phyloP scores from a whole-genome alignment of 2,888 invertebrate species.

The Torymus auratus region DNA sequence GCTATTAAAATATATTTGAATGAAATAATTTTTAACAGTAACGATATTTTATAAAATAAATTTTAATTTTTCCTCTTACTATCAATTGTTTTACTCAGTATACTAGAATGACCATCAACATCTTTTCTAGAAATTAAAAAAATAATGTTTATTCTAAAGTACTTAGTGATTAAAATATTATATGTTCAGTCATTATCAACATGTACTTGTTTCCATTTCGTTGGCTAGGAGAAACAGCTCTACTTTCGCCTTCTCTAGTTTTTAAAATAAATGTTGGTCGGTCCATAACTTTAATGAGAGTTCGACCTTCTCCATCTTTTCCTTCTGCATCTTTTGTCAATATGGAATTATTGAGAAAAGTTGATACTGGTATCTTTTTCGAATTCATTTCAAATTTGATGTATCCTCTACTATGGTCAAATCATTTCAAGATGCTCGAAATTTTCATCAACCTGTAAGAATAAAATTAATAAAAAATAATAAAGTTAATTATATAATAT shows the following conservation, averaged over 20 bases:
- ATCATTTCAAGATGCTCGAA: background rate
- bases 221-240: conserved; percentile 82
- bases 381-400: conserved; percentile 63
- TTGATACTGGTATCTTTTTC: conserved; percentile 63
- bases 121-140: conserved; percentile 67
- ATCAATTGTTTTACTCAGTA: conserved; percentile 65
- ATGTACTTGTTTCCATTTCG: conserved; percentile 71
- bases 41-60: background rate
- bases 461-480: background rate
- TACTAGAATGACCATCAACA: conserved; percentile 63
- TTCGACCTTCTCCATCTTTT: conserved; percentile 69
- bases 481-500: background rate
- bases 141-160: conserved; percentile 23
- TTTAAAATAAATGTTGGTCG: conserved; percentile 84
- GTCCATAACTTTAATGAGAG: conserved; percentile 71
- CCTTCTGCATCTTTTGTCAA: conserved; percentile 68
- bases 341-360: conserved; percentile 56
- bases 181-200: background rate
- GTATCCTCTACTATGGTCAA: background rate
- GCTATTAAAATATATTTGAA: conserved; percentile 15
- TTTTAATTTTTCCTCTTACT: conserved; percentile 61
- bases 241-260: conserved; percentile 81
- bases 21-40: too few species aligned
- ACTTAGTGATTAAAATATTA: background rate
- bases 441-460: conserved; percentile 19